These are phyloP conservation scores for Lepidochrysops patricia DNA, from an alignment of 2,888 invertebrate genomes.

Conservation along the genomic window DNA sequence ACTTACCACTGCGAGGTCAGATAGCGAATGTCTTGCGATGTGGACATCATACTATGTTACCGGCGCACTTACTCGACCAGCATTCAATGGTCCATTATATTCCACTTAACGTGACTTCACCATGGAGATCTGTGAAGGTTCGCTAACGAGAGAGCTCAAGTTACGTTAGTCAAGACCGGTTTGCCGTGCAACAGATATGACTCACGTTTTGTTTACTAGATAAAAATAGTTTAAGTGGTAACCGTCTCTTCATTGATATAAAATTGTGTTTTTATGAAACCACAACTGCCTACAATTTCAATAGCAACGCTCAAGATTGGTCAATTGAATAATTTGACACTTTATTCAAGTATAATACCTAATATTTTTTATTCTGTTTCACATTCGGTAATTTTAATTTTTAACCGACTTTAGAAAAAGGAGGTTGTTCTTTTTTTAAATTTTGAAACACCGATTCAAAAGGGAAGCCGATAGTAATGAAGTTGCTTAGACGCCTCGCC, in stretches of 20 bases:
- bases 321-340: too few relatives aligned
- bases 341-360: too few relatives aligned
- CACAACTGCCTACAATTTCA: too few relatives aligned
- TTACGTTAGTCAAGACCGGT: conserved; percentile 24
- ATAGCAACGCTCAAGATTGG: too few relatives aligned
- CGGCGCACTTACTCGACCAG: conserved; percentile 19
- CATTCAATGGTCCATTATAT: conserved; percentile 22
- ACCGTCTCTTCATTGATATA: not conserved
- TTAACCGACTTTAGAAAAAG: too few relatives aligned
- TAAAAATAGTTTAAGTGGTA: not conserved
- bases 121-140: conserved; percentile 14
- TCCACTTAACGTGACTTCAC: conserved; percentile 17
- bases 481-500: too few relatives aligned
- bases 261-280: too few relatives aligned
- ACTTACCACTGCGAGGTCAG: conserved; percentile 35
- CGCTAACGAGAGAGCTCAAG: conserved; percentile 16
- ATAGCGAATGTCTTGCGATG: conserved; percentile 27
- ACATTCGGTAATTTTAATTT: too few relatives aligned
- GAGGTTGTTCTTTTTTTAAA: too few relatives aligned
- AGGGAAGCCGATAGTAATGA: too few relatives aligned
- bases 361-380: too few relatives aligned
- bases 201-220: not conserved
- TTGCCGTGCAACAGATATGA: conserved; percentile 17
- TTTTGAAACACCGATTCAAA: too few relatives aligned
- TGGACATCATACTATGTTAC: conserved; percentile 14